Percentiles rank a stretch among this genome's conserved stretches.
phyloP scores from a whole-genome alignment of 2,888 invertebrate species.

The Heliconius cydno region DNA sequence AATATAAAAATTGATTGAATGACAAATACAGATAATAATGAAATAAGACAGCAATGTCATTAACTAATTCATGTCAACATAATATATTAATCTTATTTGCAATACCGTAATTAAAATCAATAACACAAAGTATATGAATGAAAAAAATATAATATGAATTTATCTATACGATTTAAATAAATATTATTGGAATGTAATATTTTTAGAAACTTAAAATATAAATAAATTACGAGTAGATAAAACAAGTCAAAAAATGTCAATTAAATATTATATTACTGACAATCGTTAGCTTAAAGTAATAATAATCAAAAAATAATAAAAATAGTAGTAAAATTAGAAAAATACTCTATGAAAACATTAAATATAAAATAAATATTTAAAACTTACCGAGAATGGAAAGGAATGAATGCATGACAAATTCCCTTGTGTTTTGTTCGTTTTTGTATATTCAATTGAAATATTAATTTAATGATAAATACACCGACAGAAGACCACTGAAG shows the following conservation, averaged over 20 bases:
- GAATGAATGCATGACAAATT: slow-evolving; percentile 1
- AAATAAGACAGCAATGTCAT: slow-evolving; percentile 1
- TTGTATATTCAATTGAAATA: background rate
- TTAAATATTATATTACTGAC: too few relatives aligned
- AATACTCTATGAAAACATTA: background rate
- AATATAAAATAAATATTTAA: background rate
- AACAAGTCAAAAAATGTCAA: too few relatives aligned
- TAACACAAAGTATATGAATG: too few relatives aligned
- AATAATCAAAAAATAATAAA: background rate
- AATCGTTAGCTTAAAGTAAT: too few relatives aligned
- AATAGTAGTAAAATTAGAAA: background rate
- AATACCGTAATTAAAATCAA: background rate
- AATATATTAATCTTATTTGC: background rate
- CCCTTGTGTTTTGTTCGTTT: background rate
- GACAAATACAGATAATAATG: background rate
- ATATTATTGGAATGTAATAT: too few relatives aligned
- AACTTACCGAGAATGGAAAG: background rate
- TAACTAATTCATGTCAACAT: background rate
- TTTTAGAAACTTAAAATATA: too few relatives aligned
- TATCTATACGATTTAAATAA: too few relatives aligned
- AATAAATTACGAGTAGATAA: too few relatives aligned
- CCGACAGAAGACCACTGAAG: background rate
- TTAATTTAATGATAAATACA: background rate
- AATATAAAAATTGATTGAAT: background rate
- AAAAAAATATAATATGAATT: too few relatives aligned